Conservation (phyloP, 1,140 invertebrate genomes). For the Cydia strobilella region DNA sequence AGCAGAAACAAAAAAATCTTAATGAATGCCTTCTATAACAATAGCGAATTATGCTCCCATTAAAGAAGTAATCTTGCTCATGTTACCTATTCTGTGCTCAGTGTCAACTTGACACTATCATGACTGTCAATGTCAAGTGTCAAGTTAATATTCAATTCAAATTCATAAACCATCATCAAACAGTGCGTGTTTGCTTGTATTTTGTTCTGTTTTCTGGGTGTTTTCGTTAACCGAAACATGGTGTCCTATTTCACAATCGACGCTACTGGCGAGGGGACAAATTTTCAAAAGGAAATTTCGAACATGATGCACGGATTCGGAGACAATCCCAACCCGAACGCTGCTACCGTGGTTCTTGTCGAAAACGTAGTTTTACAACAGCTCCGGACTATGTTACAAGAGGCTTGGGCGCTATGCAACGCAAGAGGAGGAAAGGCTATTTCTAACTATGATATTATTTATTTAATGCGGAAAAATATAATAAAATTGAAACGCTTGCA, state of each 20-base stretch:
- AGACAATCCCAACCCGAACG: conserved; percentile 84
- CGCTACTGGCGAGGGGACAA: conserved; percentile 56
- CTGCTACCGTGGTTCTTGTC: conserved; percentile 84
- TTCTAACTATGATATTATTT: conserved; percentile 82
- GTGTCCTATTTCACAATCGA: conserved; percentile 69
- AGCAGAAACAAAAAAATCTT: too few relatives aligned
- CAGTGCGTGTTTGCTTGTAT: neutral
- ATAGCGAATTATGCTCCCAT: too few relatives aligned
- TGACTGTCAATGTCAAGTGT: too few relatives aligned
- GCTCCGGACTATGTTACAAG: conserved; percentile 80
- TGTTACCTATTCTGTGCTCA: too few relatives aligned
- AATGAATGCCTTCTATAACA: too few relatives aligned
- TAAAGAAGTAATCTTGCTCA: too few relatives aligned
- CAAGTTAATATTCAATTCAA: too few relatives aligned
- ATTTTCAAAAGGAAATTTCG: conserved; percentile 83
- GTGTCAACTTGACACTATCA: too few relatives aligned
- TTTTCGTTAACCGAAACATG: conserved; percentile 39
- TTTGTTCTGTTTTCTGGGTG: neutral
- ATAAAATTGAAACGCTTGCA: conserved; percentile 66
- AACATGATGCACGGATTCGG: conserved; percentile 88
- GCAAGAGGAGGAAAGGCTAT: conserved; percentile 75
- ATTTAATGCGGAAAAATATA: conserved; percentile 83
- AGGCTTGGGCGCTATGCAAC: conserved; percentile 79
- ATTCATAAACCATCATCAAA: neutral
- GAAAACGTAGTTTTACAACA: conserved; percentile 85